Conservation (phyloP, 2,888 invertebrate species). For the Resseliella maxima region DNA sequence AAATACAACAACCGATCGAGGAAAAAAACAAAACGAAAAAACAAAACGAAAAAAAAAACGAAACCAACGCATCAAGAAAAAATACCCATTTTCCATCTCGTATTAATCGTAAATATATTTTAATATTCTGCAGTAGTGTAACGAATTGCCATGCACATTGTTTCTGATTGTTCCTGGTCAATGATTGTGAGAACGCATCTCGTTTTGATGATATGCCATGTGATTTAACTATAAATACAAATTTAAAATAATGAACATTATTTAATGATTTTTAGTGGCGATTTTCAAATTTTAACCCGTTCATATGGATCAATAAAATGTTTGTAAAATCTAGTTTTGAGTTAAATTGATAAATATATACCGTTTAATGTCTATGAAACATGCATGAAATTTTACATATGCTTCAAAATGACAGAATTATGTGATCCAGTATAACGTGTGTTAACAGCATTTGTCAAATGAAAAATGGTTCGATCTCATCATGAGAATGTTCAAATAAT, state of each 20-base stretch:
- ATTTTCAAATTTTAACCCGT: not conserved
- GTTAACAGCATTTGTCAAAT: not conserved
- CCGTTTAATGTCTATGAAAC: too few species aligned
- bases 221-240: not conserved
- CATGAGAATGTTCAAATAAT: not conserved
- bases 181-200: not conserved
- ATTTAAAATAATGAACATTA: not conserved
- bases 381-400: too few species aligned
- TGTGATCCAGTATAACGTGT: not conserved
- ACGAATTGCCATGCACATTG: not conserved
- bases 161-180: not conserved
- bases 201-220: not conserved
- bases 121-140: slow-evolving; percentile 11
- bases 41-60: not conserved
- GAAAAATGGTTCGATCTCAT: not conserved
- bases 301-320: not conserved
- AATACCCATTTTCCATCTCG: not conserved
- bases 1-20: not conserved
- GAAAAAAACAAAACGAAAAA: not conserved
- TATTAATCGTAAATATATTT: slow-evolving; percentile 28
- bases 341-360: too few species aligned
- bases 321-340: too few species aligned
- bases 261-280: not conserved
- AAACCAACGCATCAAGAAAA: too few species aligned
- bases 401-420: too few species aligned